Conservation (phyloP, 2,113 vertebrate genomes). For the Gorsachius goisagi region DNA sequence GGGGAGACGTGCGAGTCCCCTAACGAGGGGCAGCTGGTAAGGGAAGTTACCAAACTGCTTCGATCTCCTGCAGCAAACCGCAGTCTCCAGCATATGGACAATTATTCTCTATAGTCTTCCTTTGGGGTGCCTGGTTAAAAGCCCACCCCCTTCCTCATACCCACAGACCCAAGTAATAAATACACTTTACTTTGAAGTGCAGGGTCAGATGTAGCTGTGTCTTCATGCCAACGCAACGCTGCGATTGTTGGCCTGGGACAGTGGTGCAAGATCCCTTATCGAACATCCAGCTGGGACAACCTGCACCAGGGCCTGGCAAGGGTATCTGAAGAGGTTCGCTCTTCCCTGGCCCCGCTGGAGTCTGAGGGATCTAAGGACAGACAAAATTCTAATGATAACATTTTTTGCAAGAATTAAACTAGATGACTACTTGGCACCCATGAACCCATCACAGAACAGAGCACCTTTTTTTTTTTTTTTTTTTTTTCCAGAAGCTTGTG, state of each 20-base stretch:
- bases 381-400: not conserved
- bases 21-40: fast-evolving
- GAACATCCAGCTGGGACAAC: not conserved
- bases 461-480: not conserved
- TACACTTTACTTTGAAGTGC: too few species aligned
- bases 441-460: not conserved
- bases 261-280: fast-evolving
- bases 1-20: fast-evolving
- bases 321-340: not conserved
- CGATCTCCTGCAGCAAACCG: not conserved
- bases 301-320: not conserved
- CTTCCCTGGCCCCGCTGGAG: not conserved
- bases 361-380: not conserved
- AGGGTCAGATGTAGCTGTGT: not conserved
- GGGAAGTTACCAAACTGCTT: fast-evolving
- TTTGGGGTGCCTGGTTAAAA: not conserved
- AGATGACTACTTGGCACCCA: not conserved
- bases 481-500: not conserved
- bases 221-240: not conserved
- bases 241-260: not conserved
- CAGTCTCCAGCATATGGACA: fast-evolving
- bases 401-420: not conserved
- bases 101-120: not conserved
- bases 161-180: not conserved
- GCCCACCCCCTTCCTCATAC: not conserved